Evolutionary conservation across 1,140 invertebrate genomes (phyloP), one percentile per base, ranked within the genome.

Genomic region (Pseudomyrmex concolor): DNA sequence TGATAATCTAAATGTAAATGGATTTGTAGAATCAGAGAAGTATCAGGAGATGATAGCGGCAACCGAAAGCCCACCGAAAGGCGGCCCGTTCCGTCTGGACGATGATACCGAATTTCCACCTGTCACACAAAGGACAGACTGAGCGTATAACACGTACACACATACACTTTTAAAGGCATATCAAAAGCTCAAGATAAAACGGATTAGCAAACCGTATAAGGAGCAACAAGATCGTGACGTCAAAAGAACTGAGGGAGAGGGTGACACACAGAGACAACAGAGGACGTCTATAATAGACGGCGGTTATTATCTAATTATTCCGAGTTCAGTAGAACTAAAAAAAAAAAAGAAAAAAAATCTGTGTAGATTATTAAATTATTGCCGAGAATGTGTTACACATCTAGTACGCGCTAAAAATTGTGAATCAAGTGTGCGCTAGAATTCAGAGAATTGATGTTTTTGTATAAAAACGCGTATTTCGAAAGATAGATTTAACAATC

Each of bases 21-120:
- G 71, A 84, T 89, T 95, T 95, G 64, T 95, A 97, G 97, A 97
- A 85, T 97, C 97, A 84, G 97, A 97, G 91, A 97, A 97, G 91
- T 96, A 96, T 89, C 94, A 95, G 55, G 96, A 97, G 92, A 96
- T 97, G 95, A 95, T 95, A 87, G 95, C 95, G 78, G 96, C 96
- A 59, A 95, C 95, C 17, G 95, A 96, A 91, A 95, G 95, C 82
- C 95, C 96, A 57, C 96, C 96, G 57, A 95, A 96, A 86, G 95
- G 95, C 73, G 93, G 90, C 55, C 89, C 91, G 22, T 96, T 97
- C 92, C 96, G 96, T 90, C 95, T 98, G 91, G 96, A 97, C 91
- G 97, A 98, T 93, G 97, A 97, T 74, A 95, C 95, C 72, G 97
- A 98, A 94, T 98, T 98, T 94, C 97, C 97, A 84, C 97, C 97